Evolutionary conservation across 2,797 vertebrate species (phyloP).

Genomic region (Anguilla marmorata): DNA sequence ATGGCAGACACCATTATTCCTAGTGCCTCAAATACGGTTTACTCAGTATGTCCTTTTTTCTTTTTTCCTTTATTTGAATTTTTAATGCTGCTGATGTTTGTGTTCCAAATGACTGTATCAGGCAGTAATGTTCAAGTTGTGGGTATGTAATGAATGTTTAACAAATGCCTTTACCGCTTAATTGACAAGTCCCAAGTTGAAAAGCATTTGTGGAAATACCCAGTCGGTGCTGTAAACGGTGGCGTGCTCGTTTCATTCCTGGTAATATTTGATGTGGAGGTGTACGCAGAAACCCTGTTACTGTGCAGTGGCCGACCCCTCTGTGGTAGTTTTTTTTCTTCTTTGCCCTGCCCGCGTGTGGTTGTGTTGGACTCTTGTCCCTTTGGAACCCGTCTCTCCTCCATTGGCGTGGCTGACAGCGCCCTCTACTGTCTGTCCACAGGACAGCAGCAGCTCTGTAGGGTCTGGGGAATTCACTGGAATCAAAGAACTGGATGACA

Average conservation of each 20-base stretch:
- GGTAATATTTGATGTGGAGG: not conserved
- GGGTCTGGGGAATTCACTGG: conserved; percentile 95
- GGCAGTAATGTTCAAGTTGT: conserved; percentile 70
- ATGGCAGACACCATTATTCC: not conserved
- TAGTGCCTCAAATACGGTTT: not conserved
- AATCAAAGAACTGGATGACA: conserved; percentile 94
- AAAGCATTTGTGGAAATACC: conserved; percentile 66
- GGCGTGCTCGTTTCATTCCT: not conserved
- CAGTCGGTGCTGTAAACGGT: conserved; percentile 47
- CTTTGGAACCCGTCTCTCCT: conserved; percentile 11
- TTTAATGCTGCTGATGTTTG: conserved; percentile 59
- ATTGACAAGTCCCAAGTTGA: conserved; percentile 33
- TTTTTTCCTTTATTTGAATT: conserved; percentile 38
- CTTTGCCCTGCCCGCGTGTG: no score
- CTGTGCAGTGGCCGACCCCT: not conserved
- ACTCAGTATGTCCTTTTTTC: conserved; percentile 29
- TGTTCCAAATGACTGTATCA: conserved; percentile 56
- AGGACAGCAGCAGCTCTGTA: conserved; percentile 91
- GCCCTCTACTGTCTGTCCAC: conserved; percentile 42
- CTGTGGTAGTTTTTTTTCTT: not conserved
- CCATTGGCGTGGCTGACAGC: not conserved
- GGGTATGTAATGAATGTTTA: conserved; percentile 67
- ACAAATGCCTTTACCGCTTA: conserved; percentile 62
- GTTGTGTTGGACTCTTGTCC: conserved; percentile 44
- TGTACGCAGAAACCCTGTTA: not conserved